Conservation (phyloP, 2,888 invertebrate genomes). For the Chromoteleia sp. region DNA sequence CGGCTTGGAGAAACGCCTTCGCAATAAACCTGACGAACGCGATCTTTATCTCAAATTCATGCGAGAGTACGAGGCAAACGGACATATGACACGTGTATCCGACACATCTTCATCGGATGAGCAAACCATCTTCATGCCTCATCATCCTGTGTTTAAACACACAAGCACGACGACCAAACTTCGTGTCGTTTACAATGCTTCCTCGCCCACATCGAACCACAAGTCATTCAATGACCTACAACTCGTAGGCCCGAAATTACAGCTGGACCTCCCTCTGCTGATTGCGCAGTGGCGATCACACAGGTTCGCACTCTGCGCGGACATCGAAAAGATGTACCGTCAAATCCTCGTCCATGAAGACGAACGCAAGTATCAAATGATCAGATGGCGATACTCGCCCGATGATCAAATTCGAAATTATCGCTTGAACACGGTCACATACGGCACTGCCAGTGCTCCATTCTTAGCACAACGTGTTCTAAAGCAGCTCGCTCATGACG, state of each 20-base stretch:
- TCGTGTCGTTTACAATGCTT: slow-evolving; percentile 12
- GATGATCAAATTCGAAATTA: neutral
- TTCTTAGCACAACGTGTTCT: neutral
- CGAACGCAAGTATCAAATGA: neutral
- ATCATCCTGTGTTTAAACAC: too few species aligned
- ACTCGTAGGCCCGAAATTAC: slow-evolving; percentile 3
- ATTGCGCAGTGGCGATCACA: neutral
- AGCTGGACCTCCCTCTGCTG: neutral
- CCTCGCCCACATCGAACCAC: neutral
- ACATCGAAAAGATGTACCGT: slow-evolving; percentile 2
- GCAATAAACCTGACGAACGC: neutral
- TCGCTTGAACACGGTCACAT: neutral
- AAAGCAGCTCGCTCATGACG: neutral
- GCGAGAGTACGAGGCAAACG: slow-evolving; percentile 1
- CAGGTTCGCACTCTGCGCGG: neutral
- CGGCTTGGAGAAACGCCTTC: neutral
- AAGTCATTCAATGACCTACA: neutral
- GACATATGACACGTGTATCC: slow-evolving; percentile 1
- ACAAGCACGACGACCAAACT: slow-evolving; percentile 1
- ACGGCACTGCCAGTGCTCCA: neutral
- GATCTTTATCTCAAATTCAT: neutral
- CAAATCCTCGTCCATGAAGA: neutral
- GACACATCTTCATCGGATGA: too few species aligned
- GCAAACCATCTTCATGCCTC: too few species aligned
- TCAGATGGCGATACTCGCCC: neutral